Base-by-base conservation (phyloP, 2,113 vertebrate species). In the Pterocles gutturalis region DNA sequence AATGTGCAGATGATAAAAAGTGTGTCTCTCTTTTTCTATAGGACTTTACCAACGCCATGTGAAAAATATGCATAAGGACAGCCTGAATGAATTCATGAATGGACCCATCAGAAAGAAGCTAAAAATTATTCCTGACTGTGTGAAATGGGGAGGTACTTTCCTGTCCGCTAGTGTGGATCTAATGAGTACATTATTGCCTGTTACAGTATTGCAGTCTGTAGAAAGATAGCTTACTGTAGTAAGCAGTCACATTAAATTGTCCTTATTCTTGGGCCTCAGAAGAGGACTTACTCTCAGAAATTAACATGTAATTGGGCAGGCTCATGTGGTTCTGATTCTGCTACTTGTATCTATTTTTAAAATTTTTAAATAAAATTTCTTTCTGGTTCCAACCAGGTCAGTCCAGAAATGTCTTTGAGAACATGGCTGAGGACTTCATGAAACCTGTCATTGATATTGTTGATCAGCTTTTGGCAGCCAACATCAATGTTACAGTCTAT, bases 341-440 rank as follows among this genome's bases (percentile, higher is more conserved):
- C 60, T 72, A 70, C 73, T 91, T 9, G 0, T 43, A 15, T 43
- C 25, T 46, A 19, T 81, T 55, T 66, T 71, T 46, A 73, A 29
- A 41, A 41, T 41, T 13, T 41, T 41, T 41, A 41, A 41, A 41
- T 41, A 41, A 41, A 41, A 81, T 46, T 49, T 61, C 45, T 53
- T 72, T 96, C 77, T 89, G 71, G 7, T 87, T 90, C 54, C 77
- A 62, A 69, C 58, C 94, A 99, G 99, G 98, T 70, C 99, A 99
- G 96, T 96, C 99, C 33, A 75, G 29, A 15, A 66, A 61, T 0
- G 99, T 99, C 69, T 99, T 99, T 90, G 55, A 85, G 73, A 98
- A 97, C 95, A 99, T 99, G 99, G 98, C 98, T 5, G 98, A 92
- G 83, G 99, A 99, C 96, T 99, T 99, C 95, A 99, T 99, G 99